Evolutionary conservation across 2,888 invertebrate species (phyloP).

Genomic region (Scrobipalpa atriplicella): DNA sequence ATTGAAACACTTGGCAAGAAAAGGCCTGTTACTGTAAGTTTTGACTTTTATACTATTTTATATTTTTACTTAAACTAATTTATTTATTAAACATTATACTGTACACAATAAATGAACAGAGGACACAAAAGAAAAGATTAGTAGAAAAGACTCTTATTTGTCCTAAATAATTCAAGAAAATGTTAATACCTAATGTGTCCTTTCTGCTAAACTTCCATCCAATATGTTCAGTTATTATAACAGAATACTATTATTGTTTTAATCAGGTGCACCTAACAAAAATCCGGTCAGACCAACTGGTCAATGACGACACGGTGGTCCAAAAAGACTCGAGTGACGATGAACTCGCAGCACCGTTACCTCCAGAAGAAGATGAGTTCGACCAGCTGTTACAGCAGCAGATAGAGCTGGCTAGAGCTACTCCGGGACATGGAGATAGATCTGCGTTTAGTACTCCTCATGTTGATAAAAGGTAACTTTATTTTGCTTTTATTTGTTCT

Average conservation of each 20-base stretch:
- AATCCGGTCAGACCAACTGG: slow-evolving; percentile 84
- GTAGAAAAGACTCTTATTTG: too few relatives aligned
- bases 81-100: too few relatives aligned
- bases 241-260: too few relatives aligned
- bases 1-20: slow-evolving; percentile 88
- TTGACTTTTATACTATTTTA: too few relatives aligned
- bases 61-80: too few relatives aligned
- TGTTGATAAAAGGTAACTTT: slow-evolving; percentile 45
- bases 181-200: too few relatives aligned
- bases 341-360: slow-evolving; percentile 41
- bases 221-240: too few relatives aligned
- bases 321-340: slow-evolving; percentile 76
- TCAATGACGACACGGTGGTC: slow-evolving; percentile 68
- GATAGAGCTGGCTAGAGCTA: slow-evolving; percentile 82
- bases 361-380: slow-evolving; percentile 82
- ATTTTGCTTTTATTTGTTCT: too few relatives aligned
- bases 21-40: slow-evolving; percentile 87
- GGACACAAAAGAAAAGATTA: too few relatives aligned
- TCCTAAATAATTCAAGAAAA: too few relatives aligned
- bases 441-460: slow-evolving; percentile 41
- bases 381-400: slow-evolving; percentile 85
- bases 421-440: slow-evolving; percentile 60
- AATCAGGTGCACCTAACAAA: slow-evolving; percentile 86
- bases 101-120: too few relatives aligned
- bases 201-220: too few relatives aligned